phyloP scores from a whole-genome alignment of 2,888 invertebrate species.

The Drymonia ruficornis region DNA sequence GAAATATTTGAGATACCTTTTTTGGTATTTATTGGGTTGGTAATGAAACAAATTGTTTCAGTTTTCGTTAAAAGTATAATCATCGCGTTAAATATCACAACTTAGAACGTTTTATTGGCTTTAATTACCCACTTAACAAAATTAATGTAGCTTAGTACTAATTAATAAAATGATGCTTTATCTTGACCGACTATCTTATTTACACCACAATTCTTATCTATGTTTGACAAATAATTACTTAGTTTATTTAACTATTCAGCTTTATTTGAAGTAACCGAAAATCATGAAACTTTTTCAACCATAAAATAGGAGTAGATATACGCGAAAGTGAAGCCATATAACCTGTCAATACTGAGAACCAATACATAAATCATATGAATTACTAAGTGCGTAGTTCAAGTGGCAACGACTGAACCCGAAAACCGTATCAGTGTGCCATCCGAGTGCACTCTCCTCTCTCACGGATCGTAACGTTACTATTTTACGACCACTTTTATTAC shows the following conservation, averaged over 20 bases:
- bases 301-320: slow-evolving; percentile 10
- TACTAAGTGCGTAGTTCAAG: slow-evolving; percentile 49
- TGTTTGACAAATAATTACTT: no score
- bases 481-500: slow-evolving; percentile 83
- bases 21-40: slow-evolving; percentile 1
- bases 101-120: no score
- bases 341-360: slow-evolving; percentile 57
- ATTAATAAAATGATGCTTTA: no score
- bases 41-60: background rate
- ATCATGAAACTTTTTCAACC: background rate
- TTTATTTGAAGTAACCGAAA: no score
- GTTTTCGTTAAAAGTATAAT: no score
- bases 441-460: slow-evolving; percentile 77
- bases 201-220: no score
- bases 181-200: no score
- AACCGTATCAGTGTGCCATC: slow-evolving; percentile 79
- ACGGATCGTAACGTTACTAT: slow-evolving; percentile 81
- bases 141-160: no score
- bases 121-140: no score
- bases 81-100: no score
- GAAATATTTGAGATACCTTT: slow-evolving; percentile 15
- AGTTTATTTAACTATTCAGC: no score
- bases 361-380: slow-evolving; percentile 66
- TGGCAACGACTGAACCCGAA: slow-evolving; percentile 64
- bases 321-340: slow-evolving; percentile 17